These are phyloP conservation scores for Mus caroli DNA, from an alignment of 2,797 vertebrate species.

Conservation along the genomic window DNA sequence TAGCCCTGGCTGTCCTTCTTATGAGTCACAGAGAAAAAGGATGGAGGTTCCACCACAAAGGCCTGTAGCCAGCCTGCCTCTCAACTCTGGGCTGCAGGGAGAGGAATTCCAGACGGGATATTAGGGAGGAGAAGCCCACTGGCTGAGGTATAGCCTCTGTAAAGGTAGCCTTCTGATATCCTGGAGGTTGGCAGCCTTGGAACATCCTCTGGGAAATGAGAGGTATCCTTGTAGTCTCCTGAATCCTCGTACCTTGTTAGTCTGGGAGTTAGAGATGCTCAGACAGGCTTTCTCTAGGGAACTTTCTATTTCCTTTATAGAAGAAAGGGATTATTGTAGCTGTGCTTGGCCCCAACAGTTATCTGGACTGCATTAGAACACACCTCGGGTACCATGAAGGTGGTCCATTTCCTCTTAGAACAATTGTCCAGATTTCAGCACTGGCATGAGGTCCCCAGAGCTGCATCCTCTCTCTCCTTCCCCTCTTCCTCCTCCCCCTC, in stretches of 20 bases:
- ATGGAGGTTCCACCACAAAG: neutral
- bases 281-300: neutral
- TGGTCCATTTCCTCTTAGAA: neutral
- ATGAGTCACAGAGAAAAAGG: neutral
- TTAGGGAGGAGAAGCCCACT: neutral
- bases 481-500: rapidly evolving
- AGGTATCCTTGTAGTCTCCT: neutral
- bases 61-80: neutral
- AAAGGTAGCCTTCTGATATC: neutral
- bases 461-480: neutral
- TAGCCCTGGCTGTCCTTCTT: neutral
- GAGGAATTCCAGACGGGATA: neutral
- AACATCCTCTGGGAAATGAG: neutral
- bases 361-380: neutral
- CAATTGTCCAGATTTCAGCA: neutral
- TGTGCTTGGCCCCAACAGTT: neutral
- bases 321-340: neutral
- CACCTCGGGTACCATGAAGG: too few relatives aligned
- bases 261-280: neutral
- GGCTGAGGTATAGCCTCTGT: neutral
- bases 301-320: neutral
- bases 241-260: neutral
- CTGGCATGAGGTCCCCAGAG: neutral
- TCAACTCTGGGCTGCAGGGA: neutral
- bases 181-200: neutral